Percentiles rank a stretch among this genome's conserved stretches.
These are phyloP conservation scores for Arnoldichthys spilopterus DNA, from an alignment of 2,797 vertebrate species.

Conservation along the genomic window DNA sequence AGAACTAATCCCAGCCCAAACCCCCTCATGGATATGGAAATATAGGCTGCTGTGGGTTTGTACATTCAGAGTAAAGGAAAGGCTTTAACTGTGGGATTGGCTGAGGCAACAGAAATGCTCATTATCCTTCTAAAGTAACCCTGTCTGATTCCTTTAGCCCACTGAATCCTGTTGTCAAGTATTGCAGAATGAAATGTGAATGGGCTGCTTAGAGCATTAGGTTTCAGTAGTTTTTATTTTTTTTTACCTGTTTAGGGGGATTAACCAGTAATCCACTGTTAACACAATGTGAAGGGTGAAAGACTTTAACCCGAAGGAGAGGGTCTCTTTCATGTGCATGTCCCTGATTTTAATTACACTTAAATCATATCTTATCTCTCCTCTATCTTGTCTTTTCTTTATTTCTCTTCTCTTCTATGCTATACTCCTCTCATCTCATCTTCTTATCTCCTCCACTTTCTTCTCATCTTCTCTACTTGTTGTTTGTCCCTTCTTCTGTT, in stretches of 20 bases:
- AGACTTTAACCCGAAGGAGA: neutral
- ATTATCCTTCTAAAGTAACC: conserved; percentile 70
- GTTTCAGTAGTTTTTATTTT: neutral
- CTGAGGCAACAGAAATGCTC: conserved; percentile 69
- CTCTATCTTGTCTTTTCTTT: neutral
- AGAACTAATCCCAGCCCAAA: conserved; percentile 71
- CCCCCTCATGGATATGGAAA: conserved; percentile 75
- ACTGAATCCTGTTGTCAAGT: conserved; percentile 3
- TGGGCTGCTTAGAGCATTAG: conserved; percentile 7
- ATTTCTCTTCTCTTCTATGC: neutral
- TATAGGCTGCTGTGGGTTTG: conserved; percentile 50
- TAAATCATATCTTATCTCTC: neutral
- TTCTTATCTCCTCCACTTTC: neutral
- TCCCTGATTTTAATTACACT: neutral
- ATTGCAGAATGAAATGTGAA: conserved; percentile 12
- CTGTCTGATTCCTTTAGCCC: conserved; percentile 51
- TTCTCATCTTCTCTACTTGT: neutral
- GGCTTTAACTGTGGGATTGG: conserved; percentile 58
- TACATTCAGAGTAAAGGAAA: conserved; percentile 50
- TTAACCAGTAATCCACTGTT: neutral
- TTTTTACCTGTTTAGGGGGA: neutral
- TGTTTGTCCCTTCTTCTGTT: neutral
- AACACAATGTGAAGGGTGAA: neutral
- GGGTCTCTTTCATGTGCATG: neutral
- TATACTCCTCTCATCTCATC: neutral